Evolutionary conservation across 2,888 invertebrate species (phyloP), one percentile per base, ranked within the genome.

Genomic region (Orthosia cruda): DNA sequence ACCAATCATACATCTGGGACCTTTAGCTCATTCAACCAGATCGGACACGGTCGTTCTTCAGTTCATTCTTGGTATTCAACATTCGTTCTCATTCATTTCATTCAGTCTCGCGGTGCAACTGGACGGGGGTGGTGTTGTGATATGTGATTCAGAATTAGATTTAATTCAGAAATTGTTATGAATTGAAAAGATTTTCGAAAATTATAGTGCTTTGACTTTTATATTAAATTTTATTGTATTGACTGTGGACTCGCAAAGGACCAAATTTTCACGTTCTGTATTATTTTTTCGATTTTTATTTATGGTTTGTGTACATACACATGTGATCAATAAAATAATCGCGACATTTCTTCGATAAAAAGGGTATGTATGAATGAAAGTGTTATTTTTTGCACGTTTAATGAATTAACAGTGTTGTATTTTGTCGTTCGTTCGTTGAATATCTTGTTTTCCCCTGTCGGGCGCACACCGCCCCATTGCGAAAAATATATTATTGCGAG

Each of bases 311-410:
- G 92, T 93, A 92, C 91, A 93, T 92, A 91, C 91, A 93, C 93
- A 94, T 95, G 95, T 96, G 96, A 96, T 95, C 95, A 89, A 96
- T 96, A 95, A 86, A 88, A 88, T 88, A 88, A 83, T 89, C 85
- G 81, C 86, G 80, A 87, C 89, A 89, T 91, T 91, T 90, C 87
- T 89, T 90, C 89, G 57, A 88, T 91, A 88, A 85, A 90, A 90
- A 88, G 89, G 95, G 96, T 96, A 95, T 89, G 96, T 95, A 93
- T 95, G 90, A 95, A 93, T 94, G 88, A 95, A 93, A 94, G 83
- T 89, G 64, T 59, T 76, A 55, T 77, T 86, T 76, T 86, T 87
- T 86, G 65, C 62, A 75, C 52, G 54, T 79, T 52, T 74, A 63
- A 18, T 74, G 58, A 74, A 70, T 62, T 67, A 62, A 77, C 70